phyloP scores from a whole-genome alignment of 2,797 vertebrate genomes.

The Danio kyathit region DNA sequence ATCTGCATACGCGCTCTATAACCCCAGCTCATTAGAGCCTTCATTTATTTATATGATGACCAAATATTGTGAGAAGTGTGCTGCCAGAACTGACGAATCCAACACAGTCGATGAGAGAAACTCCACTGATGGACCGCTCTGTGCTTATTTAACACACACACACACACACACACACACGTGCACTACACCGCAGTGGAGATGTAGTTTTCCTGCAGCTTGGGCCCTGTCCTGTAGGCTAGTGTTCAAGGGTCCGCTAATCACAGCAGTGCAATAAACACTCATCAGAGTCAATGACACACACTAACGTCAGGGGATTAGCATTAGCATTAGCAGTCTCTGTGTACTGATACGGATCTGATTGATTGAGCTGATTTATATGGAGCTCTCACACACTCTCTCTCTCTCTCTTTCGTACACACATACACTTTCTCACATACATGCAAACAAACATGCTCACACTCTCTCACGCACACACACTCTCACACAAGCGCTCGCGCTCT shows the following conservation, averaged over 20 bases:
- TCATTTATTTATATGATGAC: conserved; percentile 73
- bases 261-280: conserved; percentile 1
- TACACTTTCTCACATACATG: not conserved
- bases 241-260: not conserved
- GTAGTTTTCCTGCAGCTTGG: not conserved
- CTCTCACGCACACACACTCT: no score
- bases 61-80: conserved; percentile 64
- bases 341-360: not conserved
- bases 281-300: not conserved
- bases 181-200: not conserved
- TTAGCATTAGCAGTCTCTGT: not conserved
- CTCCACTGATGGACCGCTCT: not conserved
- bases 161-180: not conserved
- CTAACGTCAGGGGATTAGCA: not conserved
- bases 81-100: not conserved
- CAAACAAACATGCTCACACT: no score
- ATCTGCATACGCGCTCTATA: not conserved
- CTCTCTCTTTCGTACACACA: not conserved
- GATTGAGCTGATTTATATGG: not conserved
- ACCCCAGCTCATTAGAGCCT: conserved; percentile 71
- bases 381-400: no score
- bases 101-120: not conserved
- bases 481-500: no score
- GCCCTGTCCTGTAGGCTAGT: not conserved
- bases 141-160: not conserved